Evolutionary conservation across 2,888 invertebrate species (phyloP), one percentile per base, ranked within the genome.

Genomic region (Nomada fucata): DNA sequence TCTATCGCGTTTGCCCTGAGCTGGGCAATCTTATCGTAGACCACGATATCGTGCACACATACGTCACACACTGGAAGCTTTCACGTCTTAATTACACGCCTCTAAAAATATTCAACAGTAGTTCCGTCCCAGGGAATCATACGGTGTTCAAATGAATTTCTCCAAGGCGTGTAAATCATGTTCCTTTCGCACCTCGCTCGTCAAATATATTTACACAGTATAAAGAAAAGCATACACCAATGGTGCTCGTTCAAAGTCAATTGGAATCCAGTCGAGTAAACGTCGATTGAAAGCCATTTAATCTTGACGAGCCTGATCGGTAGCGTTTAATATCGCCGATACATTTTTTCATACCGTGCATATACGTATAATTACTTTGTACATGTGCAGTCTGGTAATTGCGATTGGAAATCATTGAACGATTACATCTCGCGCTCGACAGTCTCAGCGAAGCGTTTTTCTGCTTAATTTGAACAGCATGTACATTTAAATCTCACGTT

Each of bases 221-320:
- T 15, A 47, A 47, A 47, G 11, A 11, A 47, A 47, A 47, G 15
- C 47, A 3, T 47, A 47, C 47, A 59, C 26, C 53, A 23, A 42
- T 60, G 69, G 61, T 20, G 11, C 23, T 55, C 23, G 53, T 63
- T 76, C 71, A 44, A 55, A 53, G 55, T 36, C 76, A 71, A 71
- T 71, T 76, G 52, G 23, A 50, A 67, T 67, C 57, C 36, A 36
- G 5, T 18, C 63, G 70, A 55, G 7, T 36, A 36, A 61, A 76
- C 29, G 53, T 11, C 61, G 60, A 53, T 70, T 44, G 42, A 47
- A 47, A 59, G 36, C 67, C 36, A 67, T 71, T 76, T 71, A 76
- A 63, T 71, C 76, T 71, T 61, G 61, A 76, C 63, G 55, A n/a
- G 47, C 47, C 63, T 23, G 55, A 76, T 63, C 71, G 71, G 55